Base-by-base conservation (phyloP, 92 coral and sea anemone genomes). In the Zoanthus sansibaricus region DNA sequence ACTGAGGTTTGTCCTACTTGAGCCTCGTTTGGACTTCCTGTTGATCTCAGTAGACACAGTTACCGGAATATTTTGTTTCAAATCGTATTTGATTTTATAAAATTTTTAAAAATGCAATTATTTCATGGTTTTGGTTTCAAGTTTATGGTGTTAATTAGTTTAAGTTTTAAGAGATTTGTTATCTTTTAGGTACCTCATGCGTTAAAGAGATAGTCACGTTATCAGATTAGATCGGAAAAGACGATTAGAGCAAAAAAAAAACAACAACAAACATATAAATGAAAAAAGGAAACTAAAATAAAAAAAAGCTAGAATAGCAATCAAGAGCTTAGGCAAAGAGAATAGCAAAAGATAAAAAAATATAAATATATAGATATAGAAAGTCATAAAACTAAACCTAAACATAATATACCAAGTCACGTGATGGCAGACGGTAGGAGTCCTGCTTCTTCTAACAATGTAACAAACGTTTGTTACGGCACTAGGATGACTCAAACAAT, bases 1-100 rank as follows among this genome's bases (percentile, higher is more conserved):
- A 10, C 32, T 16, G 16, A 80, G 45, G 52, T 45, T 74, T 32
- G 45, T 75, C 85, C 75, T 21, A 20, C 62, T 64, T 46, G 59
- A 1, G 73, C 85, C 85, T 80, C 85, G 42, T 80, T 9, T 62
- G 85, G 85, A 80, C n/a, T 30, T 46, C 62, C 85, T 80, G 58
- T 58, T 67, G 73, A 80, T 30, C 52, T 80, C 85, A 80, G 64
- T 80, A 61, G 17, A 80, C 14, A 59, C 56, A 5, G 59, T 66
- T 80, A 62, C 67, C 46, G 7, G 47, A 66, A 17, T 45, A 44
- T 4, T 80, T 11, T 13, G n/a, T 14, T 31, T 64, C 64, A 20
- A 62, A 62, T 11, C 54, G 10, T 16, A 33, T 66, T 66, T 47
- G 20, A 20, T 62, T 62, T 62, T 62, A 16, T 62, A 16, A 6